Conservation (phyloP, 2,888 invertebrate genomes). For the Piscicola geometra region DNA sequence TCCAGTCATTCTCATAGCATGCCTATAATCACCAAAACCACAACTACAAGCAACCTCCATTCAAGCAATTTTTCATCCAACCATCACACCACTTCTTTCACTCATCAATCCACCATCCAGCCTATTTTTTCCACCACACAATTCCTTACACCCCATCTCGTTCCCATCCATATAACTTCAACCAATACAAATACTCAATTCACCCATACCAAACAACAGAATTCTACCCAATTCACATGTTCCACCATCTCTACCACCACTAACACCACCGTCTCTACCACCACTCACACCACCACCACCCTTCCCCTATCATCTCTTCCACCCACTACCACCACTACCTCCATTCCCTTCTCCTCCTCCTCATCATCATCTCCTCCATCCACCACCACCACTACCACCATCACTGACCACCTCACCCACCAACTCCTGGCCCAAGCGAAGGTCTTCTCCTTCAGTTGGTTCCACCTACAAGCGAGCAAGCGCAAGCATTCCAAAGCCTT, state of each 20-base stretch:
- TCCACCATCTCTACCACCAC: no score
- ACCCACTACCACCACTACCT: neutral
- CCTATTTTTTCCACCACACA: no score
- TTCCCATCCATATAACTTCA: neutral
- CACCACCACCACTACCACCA: neutral
- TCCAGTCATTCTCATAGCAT: no score
- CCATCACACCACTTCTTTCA: neutral
- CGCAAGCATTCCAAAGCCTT: conserved; percentile 16
- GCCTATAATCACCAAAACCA: no score
- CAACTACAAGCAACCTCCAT: no score
- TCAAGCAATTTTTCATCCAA: no score
- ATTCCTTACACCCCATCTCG: neutral
- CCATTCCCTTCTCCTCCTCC: neutral
- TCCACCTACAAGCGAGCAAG: conserved; percentile 28
- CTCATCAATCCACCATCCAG: neutral
- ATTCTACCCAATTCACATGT: no score
- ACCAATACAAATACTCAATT: no score
- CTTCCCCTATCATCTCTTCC: neutral
- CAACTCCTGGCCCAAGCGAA: neutral
- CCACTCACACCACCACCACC: neutral
- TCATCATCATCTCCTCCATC: neutral
- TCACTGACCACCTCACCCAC: neutral
- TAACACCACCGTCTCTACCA: no score
- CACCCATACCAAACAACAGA: no score
- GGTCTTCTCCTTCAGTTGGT: conserved; percentile 27